These are phyloP conservation scores for Uloborus plumipes DNA, from an alignment of 2,888 invertebrate species.

Conservation along the genomic window DNA sequence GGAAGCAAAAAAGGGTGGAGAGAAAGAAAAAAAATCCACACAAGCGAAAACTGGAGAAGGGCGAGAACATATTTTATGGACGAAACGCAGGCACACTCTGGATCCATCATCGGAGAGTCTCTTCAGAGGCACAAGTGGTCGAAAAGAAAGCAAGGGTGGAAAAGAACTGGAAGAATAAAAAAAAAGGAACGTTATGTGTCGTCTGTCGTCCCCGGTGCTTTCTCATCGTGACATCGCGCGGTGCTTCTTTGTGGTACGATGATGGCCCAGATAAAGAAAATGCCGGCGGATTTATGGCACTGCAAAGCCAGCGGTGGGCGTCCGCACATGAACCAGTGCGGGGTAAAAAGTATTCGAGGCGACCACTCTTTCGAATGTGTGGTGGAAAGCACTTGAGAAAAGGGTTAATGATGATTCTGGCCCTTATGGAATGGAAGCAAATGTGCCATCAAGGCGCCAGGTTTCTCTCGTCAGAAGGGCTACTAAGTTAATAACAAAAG, in stretches of 20 bases:
- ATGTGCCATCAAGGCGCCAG: no score
- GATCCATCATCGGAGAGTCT: conserved; percentile 21
- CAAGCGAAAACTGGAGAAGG: conserved; percentile 1
- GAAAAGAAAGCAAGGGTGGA: background rate
- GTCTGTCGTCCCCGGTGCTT: conserved; percentile 41
- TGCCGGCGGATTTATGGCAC: no score
- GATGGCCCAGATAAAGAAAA: background rate
- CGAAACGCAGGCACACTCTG: conserved; percentile 41
- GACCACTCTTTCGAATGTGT: no score
- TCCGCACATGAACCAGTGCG: no score
- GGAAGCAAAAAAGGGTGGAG: background rate
- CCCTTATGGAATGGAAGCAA: no score
- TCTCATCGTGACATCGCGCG: conserved; percentile 52
- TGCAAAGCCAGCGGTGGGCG: no score
- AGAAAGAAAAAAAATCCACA: conserved; percentile 13
- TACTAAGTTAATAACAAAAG: no score
- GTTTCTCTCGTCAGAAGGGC: no score
- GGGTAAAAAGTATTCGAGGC: no score
- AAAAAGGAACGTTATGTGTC: background rate
- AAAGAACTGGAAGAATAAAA: no score
- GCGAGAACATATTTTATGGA: conserved; percentile 28
- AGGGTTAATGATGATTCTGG: no score
- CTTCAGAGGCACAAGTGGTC: conserved; percentile 52
- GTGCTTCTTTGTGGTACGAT: conserved; percentile 32
- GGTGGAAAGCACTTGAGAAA: no score